A percentile compares a stretch with the other conserved stretches of the same genome.
Conservation (phyloP, 2,888 invertebrate genomes). For the Ephialtes manifestator region DNA sequence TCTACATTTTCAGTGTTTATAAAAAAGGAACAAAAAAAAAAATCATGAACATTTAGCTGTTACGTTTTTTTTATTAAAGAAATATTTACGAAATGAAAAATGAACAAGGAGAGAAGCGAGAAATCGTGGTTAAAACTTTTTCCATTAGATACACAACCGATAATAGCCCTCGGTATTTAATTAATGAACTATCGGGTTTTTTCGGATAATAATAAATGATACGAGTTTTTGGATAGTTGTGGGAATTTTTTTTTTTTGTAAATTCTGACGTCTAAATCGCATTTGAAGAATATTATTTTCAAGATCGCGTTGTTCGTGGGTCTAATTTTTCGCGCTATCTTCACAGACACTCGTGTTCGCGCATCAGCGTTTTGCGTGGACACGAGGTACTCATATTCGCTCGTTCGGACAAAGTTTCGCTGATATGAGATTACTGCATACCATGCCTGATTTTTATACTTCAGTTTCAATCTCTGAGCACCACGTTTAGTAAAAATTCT, state of each 20-base stretch:
- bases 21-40: constrained; percentile 67
- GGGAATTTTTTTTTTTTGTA: constrained; percentile 19
- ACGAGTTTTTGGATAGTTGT: constrained; percentile 36
- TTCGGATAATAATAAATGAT: constrained; percentile 44
- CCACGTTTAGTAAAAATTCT: neutral
- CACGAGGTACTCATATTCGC: neutral
- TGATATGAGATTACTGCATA: neutral
- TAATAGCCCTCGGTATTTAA: constrained; percentile 62
- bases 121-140: constrained; percentile 72
- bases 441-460: neutral
- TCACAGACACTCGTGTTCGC: neutral
- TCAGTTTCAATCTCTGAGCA: neutral
- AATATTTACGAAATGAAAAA: constrained; percentile 77
- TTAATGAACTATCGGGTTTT: constrained; percentile 14
- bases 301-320: constrained; percentile 6
- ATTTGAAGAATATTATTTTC: constrained; percentile 69
- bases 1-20: constrained; percentile 84
- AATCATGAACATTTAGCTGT: constrained; percentile 75
- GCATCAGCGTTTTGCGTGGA: constrained; percentile 1
- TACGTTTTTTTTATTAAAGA: constrained; percentile 80
- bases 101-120: constrained; percentile 66
- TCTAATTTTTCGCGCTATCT: constrained; percentile 1
- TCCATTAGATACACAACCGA: constrained; percentile 77
- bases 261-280: constrained; percentile 84
- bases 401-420: neutral